Conservation (phyloP, 2,888 invertebrate species). For the Furcula furcula region DNA sequence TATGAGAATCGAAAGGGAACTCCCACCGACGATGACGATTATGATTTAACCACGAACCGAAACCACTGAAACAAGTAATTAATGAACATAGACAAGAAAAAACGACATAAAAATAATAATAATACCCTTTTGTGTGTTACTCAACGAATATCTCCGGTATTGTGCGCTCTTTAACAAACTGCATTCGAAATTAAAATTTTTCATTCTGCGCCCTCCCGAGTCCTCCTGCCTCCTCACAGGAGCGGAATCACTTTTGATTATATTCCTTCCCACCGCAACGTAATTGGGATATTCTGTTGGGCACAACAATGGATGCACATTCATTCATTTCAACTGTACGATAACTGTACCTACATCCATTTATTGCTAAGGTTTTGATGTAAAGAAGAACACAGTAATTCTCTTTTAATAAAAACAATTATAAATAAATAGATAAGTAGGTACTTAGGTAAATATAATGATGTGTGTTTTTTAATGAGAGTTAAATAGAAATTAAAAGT, state of each 20-base stretch:
- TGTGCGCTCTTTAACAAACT: conserved; percentile 78
- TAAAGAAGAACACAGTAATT: too few species aligned
- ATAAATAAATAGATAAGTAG: too few species aligned
- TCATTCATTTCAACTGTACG: conserved; percentile 74
- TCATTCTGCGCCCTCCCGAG: conserved; percentile 62
- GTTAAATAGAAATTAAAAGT: too few species aligned
- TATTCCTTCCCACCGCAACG: conserved; percentile 73
- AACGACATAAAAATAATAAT: conserved; percentile 6
- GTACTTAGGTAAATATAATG: too few species aligned
- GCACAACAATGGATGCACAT: conserved; percentile 71
- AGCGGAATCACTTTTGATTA: conserved; percentile 75
- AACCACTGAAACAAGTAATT: conserved; percentile 61
- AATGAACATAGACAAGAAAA: conserved; percentile 51
- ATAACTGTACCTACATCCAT: too few species aligned
- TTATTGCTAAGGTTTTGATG: too few species aligned
- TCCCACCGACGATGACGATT: too few species aligned
- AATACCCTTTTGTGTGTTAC: conserved; percentile 69
- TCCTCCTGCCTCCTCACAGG: conserved; percentile 31
- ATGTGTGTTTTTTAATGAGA: too few species aligned
- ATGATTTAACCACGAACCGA: conserved; percentile 25
- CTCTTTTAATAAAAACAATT: too few species aligned
- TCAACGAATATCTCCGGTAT: conserved; percentile 66
- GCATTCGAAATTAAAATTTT: conserved; percentile 80
- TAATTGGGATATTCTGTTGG: conserved; percentile 78
- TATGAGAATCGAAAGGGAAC: too few species aligned